Percentiles rank a stretch among this genome's conserved stretches.
Conservation (phyloP, 2,888 invertebrate species). For the Chydorus sphaericus region DNA sequence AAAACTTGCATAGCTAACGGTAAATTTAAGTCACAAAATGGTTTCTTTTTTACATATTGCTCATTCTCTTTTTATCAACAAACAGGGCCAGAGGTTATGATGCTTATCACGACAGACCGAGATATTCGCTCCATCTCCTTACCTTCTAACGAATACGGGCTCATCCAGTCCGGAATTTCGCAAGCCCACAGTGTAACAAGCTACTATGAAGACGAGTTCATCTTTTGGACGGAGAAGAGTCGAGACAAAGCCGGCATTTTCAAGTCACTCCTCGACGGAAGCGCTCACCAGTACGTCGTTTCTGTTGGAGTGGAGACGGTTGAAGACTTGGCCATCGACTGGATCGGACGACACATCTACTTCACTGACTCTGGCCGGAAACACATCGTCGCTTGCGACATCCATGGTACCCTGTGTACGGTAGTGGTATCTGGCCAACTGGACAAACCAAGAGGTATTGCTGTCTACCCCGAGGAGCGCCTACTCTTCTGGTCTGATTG, state of each 20-base stretch:
- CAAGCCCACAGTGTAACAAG: slow-evolving; percentile 39
- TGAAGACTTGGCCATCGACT: slow-evolving; percentile 23
- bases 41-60: too few species aligned
- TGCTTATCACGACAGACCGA: slow-evolving; percentile 52
- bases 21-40: too few species aligned
- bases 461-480: slow-evolving; percentile 29
- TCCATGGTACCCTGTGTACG: slow-evolving; percentile 22
- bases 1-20: slow-evolving; percentile 18
- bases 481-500: slow-evolving; percentile 38
- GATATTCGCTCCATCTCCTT: slow-evolving; percentile 41
- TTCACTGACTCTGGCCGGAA: slow-evolving; percentile 22
- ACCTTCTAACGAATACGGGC: background rate
- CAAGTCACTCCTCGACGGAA: background rate
- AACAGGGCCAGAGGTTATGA: slow-evolving; percentile 47
- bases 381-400: slow-evolving; percentile 21
- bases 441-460: slow-evolving; percentile 33
- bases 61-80: slow-evolving; percentile 16
- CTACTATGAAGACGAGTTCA: slow-evolving; percentile 41
- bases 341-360: slow-evolving; percentile 22
- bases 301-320: slow-evolving; percentile 19
- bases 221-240: slow-evolving; percentile 52
- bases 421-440: slow-evolving; percentile 19
- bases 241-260: slow-evolving; percentile 1
- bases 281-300: slow-evolving; percentile 16
- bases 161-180: background rate